Base-by-base conservation (phyloP, 2,113 vertebrate species). In the Rostratula benghalensis region DNA sequence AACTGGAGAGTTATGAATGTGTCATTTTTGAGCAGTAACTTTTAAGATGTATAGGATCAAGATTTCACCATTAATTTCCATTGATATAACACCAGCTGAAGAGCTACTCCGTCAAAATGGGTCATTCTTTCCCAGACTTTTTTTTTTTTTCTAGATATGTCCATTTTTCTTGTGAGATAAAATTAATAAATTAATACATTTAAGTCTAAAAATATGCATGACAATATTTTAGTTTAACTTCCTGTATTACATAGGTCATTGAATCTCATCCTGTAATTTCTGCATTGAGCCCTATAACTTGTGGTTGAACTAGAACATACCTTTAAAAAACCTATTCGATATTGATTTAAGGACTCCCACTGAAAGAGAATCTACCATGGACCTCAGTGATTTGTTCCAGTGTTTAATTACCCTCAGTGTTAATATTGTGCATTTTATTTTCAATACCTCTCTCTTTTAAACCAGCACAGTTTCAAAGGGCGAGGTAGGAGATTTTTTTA, bases 391-490 rank as follows among this genome's bases (percentile, higher is more conserved):
- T 93, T 94, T 89, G 20, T 79, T 89, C 48, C 69, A 60, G 22
- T 89, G 76, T 84, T 93, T 94, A 93, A 92, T 89, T 87, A 68
- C 23, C 24, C 30, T 75, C 43, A 48, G 17, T 81, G 48, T 70
- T 96, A 93, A 89, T 51, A 87, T 41, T 89, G 43, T 89, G 60
- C 68, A 53, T 78, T 51, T 87, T 92, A 87, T 87, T 89, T 95
- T 93, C 28, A 37, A 25, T 89, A 6, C 45, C 12, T 78, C 50
- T 86, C 33, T 83, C 43, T 91, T 94, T 71, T 81, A 83, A 93
- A 70, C 15, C 50, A 84, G 20, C 6, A 54, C 13, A 64, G 15
- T 97, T 93, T 94, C 75, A 45, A 31, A 57, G 77, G 41, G 51
- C 48, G 73, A 56, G 12, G 53, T 13, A 53, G 48, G 16, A 85